phyloP scores from a whole-genome alignment of 1,140 invertebrate genomes.

The Hyles vespertilio region DNA sequence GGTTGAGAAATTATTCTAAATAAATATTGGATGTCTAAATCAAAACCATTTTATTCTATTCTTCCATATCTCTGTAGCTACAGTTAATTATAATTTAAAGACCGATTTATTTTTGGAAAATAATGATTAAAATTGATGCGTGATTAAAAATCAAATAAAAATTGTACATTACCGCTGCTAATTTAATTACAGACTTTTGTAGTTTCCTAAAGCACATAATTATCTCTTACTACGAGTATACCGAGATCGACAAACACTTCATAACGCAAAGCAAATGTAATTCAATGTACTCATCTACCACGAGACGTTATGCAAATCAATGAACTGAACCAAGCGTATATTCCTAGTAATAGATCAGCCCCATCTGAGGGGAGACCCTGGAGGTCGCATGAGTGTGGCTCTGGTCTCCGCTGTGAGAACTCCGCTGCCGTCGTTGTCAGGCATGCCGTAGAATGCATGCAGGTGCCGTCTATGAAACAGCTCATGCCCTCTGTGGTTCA shows the following conservation, averaged over 20 bases:
- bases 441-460: slow-evolving; percentile 55
- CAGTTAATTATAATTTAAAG: too few species aligned
- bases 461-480: slow-evolving; percentile 58
- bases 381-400: slow-evolving; percentile 57
- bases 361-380: slow-evolving; percentile 64
- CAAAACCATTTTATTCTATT: too few species aligned
- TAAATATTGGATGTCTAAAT: too few species aligned
- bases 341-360: slow-evolving; percentile 34
- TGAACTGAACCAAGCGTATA: slow-evolving; percentile 10
- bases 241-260: background rate
- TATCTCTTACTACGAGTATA: background rate
- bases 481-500: slow-evolving; percentile 59
- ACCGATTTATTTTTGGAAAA: too few species aligned
- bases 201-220: background rate
- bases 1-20: too few species aligned
- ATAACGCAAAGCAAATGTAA: slow-evolving; percentile 5
- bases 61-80: too few species aligned
- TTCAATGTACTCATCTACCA: slow-evolving; percentile 7
- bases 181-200: too few species aligned
- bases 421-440: slow-evolving; percentile 45
- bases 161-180: too few species aligned
- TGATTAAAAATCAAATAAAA: too few species aligned
- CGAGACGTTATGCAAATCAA: slow-evolving; percentile 6
- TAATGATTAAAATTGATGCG: too few species aligned
- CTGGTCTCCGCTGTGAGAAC: slow-evolving; percentile 58